Conservation (phyloP, 2,888 invertebrate species). For the Timandra comae region DNA sequence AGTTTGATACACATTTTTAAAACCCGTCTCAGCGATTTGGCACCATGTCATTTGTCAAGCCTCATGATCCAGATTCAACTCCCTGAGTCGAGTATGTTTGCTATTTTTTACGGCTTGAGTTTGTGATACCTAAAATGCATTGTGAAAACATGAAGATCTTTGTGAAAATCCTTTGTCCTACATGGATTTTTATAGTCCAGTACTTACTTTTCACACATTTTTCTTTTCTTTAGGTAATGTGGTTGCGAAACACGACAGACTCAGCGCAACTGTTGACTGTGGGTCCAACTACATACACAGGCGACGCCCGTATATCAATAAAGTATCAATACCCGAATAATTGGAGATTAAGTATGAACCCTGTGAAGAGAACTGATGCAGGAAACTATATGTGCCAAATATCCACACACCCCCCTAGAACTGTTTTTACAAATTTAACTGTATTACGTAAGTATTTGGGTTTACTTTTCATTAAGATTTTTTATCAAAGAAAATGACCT, state of each 20-base stretch:
- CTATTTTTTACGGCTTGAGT: too few species aligned
- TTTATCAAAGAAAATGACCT: too few species aligned
- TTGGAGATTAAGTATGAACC: conserved; percentile 82
- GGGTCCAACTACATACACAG: conserved; percentile 79
- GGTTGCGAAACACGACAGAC: conserved; percentile 80
- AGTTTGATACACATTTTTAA: too few species aligned
- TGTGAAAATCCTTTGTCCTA: too few species aligned
- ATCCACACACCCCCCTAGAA: conserved; percentile 86
- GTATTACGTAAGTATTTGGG: conserved; percentile 80
- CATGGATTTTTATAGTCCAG: too few species aligned
- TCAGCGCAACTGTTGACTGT: conserved; percentile 81
- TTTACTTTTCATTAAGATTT: background rate
- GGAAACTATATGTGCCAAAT: conserved; percentile 89
- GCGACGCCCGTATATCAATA: conserved; percentile 79
- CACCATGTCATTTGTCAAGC: too few species aligned
- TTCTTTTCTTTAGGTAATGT: conserved; percentile 76
- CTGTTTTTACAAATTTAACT: conserved; percentile 84
- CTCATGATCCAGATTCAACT: too few species aligned
- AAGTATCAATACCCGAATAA: conserved; percentile 84
- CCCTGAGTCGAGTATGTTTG: too few species aligned
- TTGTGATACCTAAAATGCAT: too few species aligned
- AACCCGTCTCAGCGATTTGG: too few species aligned
- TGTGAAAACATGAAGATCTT: too few species aligned
- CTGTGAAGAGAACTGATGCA: conserved; percentile 82
- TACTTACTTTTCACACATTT: conserved; percentile 3